Evolutionary conservation across 1,140 invertebrate genomes (phyloP), one percentile per base, ranked within the genome.

Genomic region (Meteorus sp.): DNA sequence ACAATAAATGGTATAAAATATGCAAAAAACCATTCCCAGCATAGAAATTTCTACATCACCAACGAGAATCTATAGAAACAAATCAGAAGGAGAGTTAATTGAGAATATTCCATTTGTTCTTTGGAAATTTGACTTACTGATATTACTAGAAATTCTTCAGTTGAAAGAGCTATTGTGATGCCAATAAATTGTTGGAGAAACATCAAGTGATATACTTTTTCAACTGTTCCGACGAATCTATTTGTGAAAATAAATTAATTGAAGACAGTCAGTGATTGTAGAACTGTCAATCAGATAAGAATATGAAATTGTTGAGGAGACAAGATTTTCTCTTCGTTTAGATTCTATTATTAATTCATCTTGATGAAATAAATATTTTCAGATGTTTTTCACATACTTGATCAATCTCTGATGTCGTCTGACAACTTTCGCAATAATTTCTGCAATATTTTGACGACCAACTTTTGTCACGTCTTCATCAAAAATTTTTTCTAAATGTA

Each of bases 21-120:
- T 48, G 9, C 22, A 17, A 29, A 48, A 48, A 48, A n/a, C n/a
- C 45, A 48, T 48, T 48, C 22, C 27, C 17, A 23, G n/a, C 9
- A 48, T 27, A 13, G 19, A 22, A 25, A 20, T 8, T 29, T 48
- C 20, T 27, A 25, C 45, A 48, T 48, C 45, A 13, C 45, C 45
- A 27, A 25, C 23, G 4, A 48, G 27, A 22, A 48, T 27, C 45
- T 48, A 27, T 27, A 13, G 2, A 31, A 25, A 25, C 23, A 25
- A 25, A 19, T 17, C n/a, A n/a, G n/a, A n/a, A n/a, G n/a, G n/a
- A n/a, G n/a, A n/a, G n/a, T n/a, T n/a, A n/a, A n/a, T n/a, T n/a
- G n/a, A n/a, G n/a, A n/a, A n/a, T n/a, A n/a, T n/a, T n/a, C n/a
- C 11, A 29, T 29, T 25, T 48, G n/a, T n/a, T 27, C 3, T 29